Base-by-base conservation (phyloP, 1,140 invertebrate genomes). In the Tetranychus urticae region DNA sequence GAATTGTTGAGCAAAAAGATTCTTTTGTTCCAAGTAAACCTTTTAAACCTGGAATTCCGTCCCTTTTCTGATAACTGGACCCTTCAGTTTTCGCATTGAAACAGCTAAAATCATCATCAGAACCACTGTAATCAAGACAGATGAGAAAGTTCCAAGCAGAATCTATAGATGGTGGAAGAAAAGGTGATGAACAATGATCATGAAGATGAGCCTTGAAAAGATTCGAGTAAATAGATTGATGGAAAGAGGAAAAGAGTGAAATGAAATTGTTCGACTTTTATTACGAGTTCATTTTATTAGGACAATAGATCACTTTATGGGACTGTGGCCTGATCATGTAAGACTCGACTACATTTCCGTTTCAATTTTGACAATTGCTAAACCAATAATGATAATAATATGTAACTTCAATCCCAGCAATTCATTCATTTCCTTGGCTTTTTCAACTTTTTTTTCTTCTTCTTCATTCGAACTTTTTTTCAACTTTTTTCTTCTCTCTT, bases 21-120 rank as follows among this genome's bases (percentile, higher is more conserved):
- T 63, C 62, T 56, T 62, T 65, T 31, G 59, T 63, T 61, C 61
- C 59, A 7, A 65, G 45, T 10, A 65, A 48, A 48, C 60, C 60
- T 33, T 58, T 46, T 47, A 65, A 58, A 12, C 62, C 64, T 37
- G 62, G 62, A 52, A 65, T 60, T 6, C 62, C 55, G 56, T 65
- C 62, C 13, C 63, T 61, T 58, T 63, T 63, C n/a, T 60, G 58
- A 59, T 59, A 56, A 58, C 14, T 50, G 47, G 23, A 47, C 37
- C 42, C 12, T 45, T 47, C 47, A 35, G 33, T n/a, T n/a, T 46
- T 62, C 39, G 31, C 36, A 46, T n/a, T 33, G 14, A 12, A 23
- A 57, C 31, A 33, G 54, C 23, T 23, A 10, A 23, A 47, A 14
- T 47, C 46, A 47, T 47, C 46, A 12, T 47, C 23, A 14, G 46